Evolutionary conservation across 1,140 invertebrate species (phyloP).

Genomic region (Drosophila nebulosa): DNA sequence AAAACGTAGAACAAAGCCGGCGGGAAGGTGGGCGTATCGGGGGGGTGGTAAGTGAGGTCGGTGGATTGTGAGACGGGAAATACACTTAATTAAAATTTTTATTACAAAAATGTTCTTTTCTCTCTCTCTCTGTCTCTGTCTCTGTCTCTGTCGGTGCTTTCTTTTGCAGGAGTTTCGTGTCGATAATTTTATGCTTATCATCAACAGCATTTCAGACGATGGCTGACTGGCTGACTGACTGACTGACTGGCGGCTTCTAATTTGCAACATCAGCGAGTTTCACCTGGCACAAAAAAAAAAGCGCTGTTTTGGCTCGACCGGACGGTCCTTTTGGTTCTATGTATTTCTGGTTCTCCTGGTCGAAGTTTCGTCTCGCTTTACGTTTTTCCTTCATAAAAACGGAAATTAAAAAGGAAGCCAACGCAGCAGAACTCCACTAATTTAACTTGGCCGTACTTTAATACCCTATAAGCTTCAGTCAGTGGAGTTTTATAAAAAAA

Average conservation of each 20-base stretch:
- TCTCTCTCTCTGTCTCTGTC: not conserved
- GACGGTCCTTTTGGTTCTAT: not conserved
- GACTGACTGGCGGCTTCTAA: not conserved
- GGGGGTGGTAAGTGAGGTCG: too few relatives aligned
- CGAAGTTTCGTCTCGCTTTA: not conserved
- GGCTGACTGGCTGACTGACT: not conserved
- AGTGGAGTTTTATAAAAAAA: too few relatives aligned
- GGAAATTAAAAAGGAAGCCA: not conserved
- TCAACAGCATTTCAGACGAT: conserved; percentile 19
- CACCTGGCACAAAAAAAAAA: not conserved
- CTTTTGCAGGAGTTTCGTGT: conserved; percentile 41
- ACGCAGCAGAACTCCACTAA: not conserved
- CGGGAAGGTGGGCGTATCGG: not conserved
- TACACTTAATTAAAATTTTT: conserved; percentile 62
- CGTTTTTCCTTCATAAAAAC: not conserved
- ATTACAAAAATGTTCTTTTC: conserved; percentile 19
- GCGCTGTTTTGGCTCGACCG: not conserved
- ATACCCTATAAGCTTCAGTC: not conserved
- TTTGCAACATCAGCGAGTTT: conserved; percentile 10
- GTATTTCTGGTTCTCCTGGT: not conserved
- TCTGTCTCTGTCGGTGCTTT: not conserved
- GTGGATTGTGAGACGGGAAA: not conserved
- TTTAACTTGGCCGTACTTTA: not conserved
- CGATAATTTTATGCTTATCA: conserved; percentile 78
- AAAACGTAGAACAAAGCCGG: not conserved